These are phyloP conservation scores for Agriopis marginaria DNA, from an alignment of 2,888 invertebrate genomes.

Conservation along the genomic window DNA sequence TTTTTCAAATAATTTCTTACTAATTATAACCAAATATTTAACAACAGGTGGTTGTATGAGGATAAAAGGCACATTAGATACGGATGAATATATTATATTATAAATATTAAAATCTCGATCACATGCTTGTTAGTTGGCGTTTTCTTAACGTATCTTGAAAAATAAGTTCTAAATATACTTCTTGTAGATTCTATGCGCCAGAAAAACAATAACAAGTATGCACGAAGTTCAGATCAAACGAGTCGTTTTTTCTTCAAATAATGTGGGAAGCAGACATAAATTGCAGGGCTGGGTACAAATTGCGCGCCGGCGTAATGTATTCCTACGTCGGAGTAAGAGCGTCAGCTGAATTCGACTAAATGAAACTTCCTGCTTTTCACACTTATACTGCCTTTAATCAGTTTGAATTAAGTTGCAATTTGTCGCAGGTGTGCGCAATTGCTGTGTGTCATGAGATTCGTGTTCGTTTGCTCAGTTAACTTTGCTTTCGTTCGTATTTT, in stretches of 20 bases:
- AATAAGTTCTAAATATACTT: neutral
- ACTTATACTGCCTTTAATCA: constrained; percentile 74
- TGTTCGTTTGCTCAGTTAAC: constrained; percentile 23
- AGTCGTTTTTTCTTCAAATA: constrained; percentile 68
- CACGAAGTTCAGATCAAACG: constrained; percentile 47
- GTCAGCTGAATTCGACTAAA: constrained; percentile 69
- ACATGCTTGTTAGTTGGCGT: too few species aligned
- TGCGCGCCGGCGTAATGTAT: constrained; percentile 75
- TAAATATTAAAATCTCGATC: too few species aligned
- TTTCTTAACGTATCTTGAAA: too few species aligned
- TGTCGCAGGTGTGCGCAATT: constrained; percentile 52
- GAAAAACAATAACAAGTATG: constrained; percentile 14
- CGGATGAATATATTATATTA: too few species aligned
- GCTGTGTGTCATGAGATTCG: constrained; percentile 23
- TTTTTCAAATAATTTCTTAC: too few species aligned
- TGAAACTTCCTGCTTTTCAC: constrained; percentile 61
- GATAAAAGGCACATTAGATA: too few species aligned
- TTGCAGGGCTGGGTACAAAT: constrained; percentile 78
- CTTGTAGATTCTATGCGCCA: neutral
- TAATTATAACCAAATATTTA: too few species aligned
- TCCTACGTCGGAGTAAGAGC: constrained; percentile 60
- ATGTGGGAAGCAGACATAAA: constrained; percentile 77
- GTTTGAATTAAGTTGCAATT: constrained; percentile 63
- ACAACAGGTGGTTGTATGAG: too few species aligned
- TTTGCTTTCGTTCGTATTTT: constrained; percentile 23